Evolutionary conservation across 2,113 vertebrate species (phyloP), one percentile per base, ranked within the genome.

Genomic region (Gadus chalcogrammus): DNA sequence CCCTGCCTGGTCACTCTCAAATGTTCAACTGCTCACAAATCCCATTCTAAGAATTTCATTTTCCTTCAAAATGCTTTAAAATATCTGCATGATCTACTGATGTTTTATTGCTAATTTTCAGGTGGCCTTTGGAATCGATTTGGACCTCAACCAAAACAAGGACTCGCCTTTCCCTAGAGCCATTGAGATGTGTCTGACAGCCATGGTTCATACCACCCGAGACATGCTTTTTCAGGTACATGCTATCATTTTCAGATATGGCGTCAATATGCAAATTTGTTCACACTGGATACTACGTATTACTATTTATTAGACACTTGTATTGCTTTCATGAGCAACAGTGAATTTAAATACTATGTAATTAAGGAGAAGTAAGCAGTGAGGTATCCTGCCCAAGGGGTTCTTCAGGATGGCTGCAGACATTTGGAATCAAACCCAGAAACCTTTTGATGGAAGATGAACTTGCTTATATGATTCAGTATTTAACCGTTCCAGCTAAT

Each of bases 91-190:
- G 42, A 11, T 48, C 9, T 48, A 13, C 12, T 13, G 8, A 9
- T 17, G 15, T 17, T 5, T 24, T 58, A n/a, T 59, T 53, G 6
- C 53, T 28, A 61, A 64, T 31, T 53, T 69, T 24, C 15, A 97
- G 95, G 92, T 92, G 48, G 95, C 93, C 0, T 97, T 97, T 63
- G 94, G 94, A 16, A 89, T 95, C 80, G 94, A 97, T 70, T 82
- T 96, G 68, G 90, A 95, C 3, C 85, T 93, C 12, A 66, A 94
- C 68, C 74, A 12, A 9, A 48, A 69, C 0, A 79, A 89, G 15
- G 87, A 88, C 68, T 90, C 87, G 0, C 88, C 90, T 15, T 90
- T 97, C 61, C 94, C 94, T 0, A 87, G 78, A 0, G 94, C 94
- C 8, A 92, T 97, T 22, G 88, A 90, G 4, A 72, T 64, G 15